Conservation (phyloP, 2,113 vertebrate genomes). For the Tamias sibiricus region DNA sequence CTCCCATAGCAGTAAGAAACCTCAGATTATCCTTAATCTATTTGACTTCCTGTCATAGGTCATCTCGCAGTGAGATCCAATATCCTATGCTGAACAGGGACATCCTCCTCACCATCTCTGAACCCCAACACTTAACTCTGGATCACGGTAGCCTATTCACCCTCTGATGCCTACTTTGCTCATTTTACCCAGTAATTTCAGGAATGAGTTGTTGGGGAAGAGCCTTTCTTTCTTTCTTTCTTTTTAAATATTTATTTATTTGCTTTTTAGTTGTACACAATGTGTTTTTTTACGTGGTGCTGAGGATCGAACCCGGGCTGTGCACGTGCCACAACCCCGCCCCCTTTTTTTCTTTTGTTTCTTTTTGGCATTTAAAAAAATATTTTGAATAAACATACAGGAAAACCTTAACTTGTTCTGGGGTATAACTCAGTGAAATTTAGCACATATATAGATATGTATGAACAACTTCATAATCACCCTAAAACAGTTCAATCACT, state of each 20-base stretch:
- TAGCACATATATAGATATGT: neutral
- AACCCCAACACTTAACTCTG: neutral
- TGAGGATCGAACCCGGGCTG: no score
- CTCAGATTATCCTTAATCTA: neutral
- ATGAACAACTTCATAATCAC: neutral
- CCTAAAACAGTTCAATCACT: neutral
- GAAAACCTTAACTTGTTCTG: neutral
- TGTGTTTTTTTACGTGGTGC: no score
- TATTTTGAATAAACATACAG: slow-evolving; percentile 10
- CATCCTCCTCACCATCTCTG: neutral
- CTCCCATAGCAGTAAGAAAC: neutral
- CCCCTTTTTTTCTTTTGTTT: no score
- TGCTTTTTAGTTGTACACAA: no score
- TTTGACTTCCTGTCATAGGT: neutral
- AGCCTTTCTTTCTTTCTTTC: no score
- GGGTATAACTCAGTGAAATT: neutral
- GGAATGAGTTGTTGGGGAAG: slow-evolving; percentile 14
- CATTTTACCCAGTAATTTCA: neutral
- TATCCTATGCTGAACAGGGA: neutral
- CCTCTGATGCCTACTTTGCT: neutral
- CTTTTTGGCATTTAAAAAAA: neutral
- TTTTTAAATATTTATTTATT: no score
- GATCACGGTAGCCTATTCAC: neutral
- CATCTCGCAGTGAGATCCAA: neutral
- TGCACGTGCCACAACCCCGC: no score